A percentile compares a stretch with the other conserved stretches of the same genome.
Evolutionary conservation across 1,140 invertebrate genomes (phyloP).

Genomic region (Oryctes rhinoceros): DNA sequence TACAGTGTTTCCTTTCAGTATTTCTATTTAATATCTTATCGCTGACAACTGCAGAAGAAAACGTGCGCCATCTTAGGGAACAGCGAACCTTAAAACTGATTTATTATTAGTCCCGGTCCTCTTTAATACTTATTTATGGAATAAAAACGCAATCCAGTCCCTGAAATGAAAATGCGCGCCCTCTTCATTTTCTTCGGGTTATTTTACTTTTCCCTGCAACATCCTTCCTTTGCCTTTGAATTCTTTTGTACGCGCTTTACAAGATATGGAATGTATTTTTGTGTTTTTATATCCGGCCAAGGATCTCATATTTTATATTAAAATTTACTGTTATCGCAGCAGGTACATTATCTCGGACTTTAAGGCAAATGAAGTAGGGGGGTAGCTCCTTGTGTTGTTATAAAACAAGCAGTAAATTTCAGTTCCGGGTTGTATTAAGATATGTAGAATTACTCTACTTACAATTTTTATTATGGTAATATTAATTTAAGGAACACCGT

Average conservation of each 20-base stretch:
- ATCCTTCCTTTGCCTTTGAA: conserved; percentile 30
- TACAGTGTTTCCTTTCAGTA: neutral
- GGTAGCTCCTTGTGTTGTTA: conserved; percentile 8
- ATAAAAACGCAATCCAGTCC: conserved; percentile 32
- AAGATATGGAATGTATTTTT: conserved; percentile 25
- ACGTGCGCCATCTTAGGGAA: neutral
- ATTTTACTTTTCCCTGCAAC: conserved; percentile 17
- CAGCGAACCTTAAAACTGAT: conserved; percentile 25
- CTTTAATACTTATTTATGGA: conserved; percentile 34
- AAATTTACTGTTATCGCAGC: conserved; percentile 37
- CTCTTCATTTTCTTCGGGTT: conserved; percentile 24
- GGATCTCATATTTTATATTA: conserved; percentile 35
- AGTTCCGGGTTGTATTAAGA: neutral
- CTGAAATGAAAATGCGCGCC: conserved; percentile 6
- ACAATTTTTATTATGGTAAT: neutral
- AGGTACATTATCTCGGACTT: conserved; percentile 33
- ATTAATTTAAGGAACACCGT: neutral
- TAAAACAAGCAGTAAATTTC: conserved; percentile 33
- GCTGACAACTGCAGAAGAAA: neutral
- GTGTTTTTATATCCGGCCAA: conserved; percentile 26
- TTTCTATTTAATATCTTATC: neutral
- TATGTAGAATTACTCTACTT: conserved; percentile 29
- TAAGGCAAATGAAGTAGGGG: conserved; percentile 26
- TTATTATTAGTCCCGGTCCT: conserved; percentile 16
- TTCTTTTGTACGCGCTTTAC: conserved; percentile 14